Evolutionary conservation across 2,113 vertebrate genomes (phyloP).

Genomic region (Callorhinus ursinus): DNA sequence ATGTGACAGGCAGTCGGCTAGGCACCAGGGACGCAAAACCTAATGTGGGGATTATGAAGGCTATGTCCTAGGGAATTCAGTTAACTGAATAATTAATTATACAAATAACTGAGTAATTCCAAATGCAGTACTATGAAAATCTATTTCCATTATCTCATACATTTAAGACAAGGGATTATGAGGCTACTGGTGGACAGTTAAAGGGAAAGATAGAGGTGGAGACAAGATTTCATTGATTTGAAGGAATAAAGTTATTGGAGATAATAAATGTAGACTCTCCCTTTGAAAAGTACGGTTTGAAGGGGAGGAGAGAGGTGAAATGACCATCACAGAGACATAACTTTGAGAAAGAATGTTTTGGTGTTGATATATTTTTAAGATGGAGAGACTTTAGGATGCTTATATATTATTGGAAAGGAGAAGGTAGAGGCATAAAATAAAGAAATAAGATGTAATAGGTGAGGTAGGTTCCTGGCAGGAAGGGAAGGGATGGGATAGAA

Average conservation of each 20-base stretch:
- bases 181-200: background rate
- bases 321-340: background rate
- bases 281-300: background rate
- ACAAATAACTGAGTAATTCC: background rate
- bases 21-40: background rate
- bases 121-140: background rate
- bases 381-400: background rate
- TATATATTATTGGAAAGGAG: background rate
- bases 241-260: background rate
- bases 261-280: background rate
- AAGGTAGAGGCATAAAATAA: background rate
- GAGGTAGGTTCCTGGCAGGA: background rate
- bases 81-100: background rate
- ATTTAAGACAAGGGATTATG: conserved; percentile 23
- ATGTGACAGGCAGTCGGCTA: background rate
- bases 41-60: background rate
- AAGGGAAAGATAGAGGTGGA: background rate
- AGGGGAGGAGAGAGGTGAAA: background rate
- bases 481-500: background rate
- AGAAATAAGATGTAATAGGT: background rate
- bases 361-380: background rate
- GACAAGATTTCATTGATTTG: background rate
- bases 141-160: conserved; percentile 49
- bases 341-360: background rate
- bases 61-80: background rate